phyloP scores from a whole-genome alignment of 1,140 invertebrate genomes.

The Lerema accius region DNA sequence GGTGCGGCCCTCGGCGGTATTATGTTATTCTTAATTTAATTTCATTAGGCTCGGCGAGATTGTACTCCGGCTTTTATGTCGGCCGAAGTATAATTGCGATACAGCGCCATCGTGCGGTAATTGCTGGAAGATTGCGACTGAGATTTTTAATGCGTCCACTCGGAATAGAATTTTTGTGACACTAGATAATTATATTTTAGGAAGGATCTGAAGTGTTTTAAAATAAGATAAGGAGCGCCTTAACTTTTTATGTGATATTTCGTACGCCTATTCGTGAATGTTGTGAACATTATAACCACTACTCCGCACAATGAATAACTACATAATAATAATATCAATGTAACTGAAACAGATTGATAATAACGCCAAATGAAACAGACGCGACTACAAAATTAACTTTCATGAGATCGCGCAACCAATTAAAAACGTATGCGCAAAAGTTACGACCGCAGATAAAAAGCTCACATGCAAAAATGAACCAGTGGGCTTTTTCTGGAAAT shows the following conservation, averaged over 20 bases:
- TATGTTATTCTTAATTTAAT: constrained; percentile 67
- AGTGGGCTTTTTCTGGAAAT: constrained; percentile 22
- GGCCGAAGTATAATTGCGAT: constrained; percentile 34
- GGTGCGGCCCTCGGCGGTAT: constrained; percentile 35
- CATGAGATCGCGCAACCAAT: not conserved
- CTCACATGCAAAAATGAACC: constrained; percentile 14
- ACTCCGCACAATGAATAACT: no score
- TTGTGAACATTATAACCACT: no score
- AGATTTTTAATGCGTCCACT: constrained; percentile 33
- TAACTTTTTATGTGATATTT: no score
- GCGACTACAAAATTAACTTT: not conserved
- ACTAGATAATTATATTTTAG: constrained; percentile 6
- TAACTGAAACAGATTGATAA: no score
- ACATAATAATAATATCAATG: no score
- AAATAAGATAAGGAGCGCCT: no score
- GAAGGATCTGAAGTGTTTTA: not conserved
- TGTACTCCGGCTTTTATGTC: constrained; percentile 36
- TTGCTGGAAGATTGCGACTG: constrained; percentile 29
- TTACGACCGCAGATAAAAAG: constrained; percentile 28
- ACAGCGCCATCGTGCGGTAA: constrained; percentile 30
- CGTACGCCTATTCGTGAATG: no score
- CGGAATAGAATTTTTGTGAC: constrained; percentile 29
- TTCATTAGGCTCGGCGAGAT: constrained; percentile 57
- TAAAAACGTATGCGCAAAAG: constrained; percentile 18
- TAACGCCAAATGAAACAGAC: not conserved